These are phyloP conservation scores for Coelopa frigida DNA, from an alignment of 1,140 invertebrate species.

Conservation along the genomic window DNA sequence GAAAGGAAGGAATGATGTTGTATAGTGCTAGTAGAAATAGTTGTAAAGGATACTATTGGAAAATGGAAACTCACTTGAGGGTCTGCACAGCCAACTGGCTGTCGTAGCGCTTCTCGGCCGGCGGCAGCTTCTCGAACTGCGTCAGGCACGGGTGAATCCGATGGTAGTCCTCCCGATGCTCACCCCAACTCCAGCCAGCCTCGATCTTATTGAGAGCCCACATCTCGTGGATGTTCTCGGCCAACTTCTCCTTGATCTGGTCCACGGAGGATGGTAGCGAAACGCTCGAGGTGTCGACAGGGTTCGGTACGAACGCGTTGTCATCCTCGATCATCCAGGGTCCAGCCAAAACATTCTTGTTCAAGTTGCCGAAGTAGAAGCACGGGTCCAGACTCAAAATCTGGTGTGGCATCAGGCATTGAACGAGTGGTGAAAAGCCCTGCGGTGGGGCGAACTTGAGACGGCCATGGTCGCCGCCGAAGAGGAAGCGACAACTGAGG, in stretches of 20 bases:
- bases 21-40: too few species aligned
- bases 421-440: constrained; percentile 87
- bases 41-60: too few species aligned
- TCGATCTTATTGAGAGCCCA: constrained; percentile 99
- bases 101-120: constrained; percentile 94
- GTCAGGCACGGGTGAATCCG: constrained; percentile 95
- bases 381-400: constrained; percentile 90
- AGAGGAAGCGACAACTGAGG: constrained; percentile 89
- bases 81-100: constrained; percentile 95
- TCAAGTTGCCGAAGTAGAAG: constrained; percentile 95
- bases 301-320: constrained; percentile 88
- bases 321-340: constrained; percentile 86
- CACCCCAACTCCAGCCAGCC: constrained; percentile 93
- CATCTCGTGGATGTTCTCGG: constrained; percentile 99
- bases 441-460: constrained; percentile 85
- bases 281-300: constrained; percentile 85
- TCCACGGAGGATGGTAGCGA: constrained; percentile 83
- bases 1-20: too few species aligned
- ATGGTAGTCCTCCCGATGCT: constrained; percentile 79
- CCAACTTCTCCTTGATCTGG: constrained; percentile 89
- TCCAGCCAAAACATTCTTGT: constrained; percentile 82
- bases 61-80: constrained; percentile 85
- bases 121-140: constrained; percentile 87
- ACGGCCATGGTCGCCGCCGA: constrained; percentile 94
- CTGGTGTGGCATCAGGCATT: constrained; percentile 89